phyloP scores from a whole-genome alignment of 1,140 invertebrate species.

The Daktulosphaira vitifoliae region DNA sequence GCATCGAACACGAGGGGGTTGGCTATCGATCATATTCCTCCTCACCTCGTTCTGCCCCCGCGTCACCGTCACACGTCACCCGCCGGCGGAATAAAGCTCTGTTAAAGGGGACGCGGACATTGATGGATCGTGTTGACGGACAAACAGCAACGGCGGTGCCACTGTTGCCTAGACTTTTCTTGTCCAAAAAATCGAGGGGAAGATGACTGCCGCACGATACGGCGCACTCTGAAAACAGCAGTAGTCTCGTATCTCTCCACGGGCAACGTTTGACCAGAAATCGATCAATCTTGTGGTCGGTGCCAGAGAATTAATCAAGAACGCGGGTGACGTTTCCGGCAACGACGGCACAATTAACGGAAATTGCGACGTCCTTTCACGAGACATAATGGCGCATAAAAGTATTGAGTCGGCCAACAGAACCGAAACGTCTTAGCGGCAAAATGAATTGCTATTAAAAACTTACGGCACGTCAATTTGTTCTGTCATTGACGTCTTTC shows the following conservation, averaged over 20 bases:
- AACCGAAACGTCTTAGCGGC: too few relatives aligned
- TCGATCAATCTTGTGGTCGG: slow-evolving; percentile 30
- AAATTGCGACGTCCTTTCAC: not conserved
- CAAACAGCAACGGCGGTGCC: not conserved
- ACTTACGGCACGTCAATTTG: too few relatives aligned
- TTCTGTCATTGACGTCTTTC: too few relatives aligned
- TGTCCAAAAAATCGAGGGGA: not conserved
- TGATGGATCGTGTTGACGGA: slow-evolving; percentile 33
- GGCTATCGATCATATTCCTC: slow-evolving; percentile 29
- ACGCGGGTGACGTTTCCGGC: not conserved
- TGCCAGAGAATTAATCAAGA: slow-evolving; percentile 21
- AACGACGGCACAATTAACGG: not conserved
- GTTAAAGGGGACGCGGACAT: not conserved
- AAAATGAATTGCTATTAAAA: too few relatives aligned
- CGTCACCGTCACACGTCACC: not conserved
- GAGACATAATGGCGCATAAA: not conserved
- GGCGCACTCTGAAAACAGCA: too few relatives aligned
- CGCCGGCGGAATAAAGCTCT: not conserved
- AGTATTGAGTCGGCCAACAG: not conserved
- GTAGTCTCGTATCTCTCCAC: too few relatives aligned
- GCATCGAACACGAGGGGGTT: not conserved
- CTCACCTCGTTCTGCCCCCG: not conserved
- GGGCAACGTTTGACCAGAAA: slow-evolving; percentile 17
- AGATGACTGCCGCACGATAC: too few relatives aligned
- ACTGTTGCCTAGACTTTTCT: slow-evolving; percentile 20